Percentiles rank a stretch among this genome's conserved stretches.
Evolutionary conservation across 2,797 vertebrate genomes (phyloP).

Genomic region (Megaceryle alcyon): DNA sequence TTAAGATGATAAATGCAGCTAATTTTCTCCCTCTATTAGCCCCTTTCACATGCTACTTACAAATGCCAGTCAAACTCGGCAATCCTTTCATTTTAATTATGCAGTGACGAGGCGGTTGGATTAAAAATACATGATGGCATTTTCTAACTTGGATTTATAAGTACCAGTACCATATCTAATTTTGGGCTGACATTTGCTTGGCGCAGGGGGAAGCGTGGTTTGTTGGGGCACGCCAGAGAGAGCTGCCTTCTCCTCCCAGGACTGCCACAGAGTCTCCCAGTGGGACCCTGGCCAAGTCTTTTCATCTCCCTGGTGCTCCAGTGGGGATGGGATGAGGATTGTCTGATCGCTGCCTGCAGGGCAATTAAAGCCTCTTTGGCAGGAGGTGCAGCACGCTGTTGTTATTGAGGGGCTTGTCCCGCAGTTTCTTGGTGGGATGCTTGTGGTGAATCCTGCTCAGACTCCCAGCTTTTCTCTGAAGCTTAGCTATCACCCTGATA

Average conservation of each 20-base stretch:
- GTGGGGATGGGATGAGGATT: not conserved
- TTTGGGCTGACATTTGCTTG: slow-evolving; percentile 65
- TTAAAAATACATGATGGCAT: slow-evolving; percentile 82
- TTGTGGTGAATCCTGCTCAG: not conserved
- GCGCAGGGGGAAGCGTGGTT: slow-evolving; percentile 7
- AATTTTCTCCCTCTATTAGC: slow-evolving; percentile 69
- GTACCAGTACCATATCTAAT: slow-evolving; percentile 33
- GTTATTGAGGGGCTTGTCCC: not conserved
- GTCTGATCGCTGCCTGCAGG: accelerated
- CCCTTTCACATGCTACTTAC: slow-evolving; percentile 72
- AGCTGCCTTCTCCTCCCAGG: not conserved
- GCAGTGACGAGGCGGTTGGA: slow-evolving; percentile 67
- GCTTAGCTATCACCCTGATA: not conserved
- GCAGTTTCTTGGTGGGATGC: not conserved
- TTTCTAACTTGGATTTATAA: slow-evolving; percentile 71
- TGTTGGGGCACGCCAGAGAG: not conserved
- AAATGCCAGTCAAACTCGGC: slow-evolving; percentile 74
- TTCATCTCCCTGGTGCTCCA: not conserved
- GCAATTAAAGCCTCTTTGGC: not conserved
- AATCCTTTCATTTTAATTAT: slow-evolving; percentile 74
- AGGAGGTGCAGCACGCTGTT: not conserved
- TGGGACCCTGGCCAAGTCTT: accelerated
- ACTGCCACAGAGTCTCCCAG: not conserved
- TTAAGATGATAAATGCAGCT: slow-evolving; percentile 75
- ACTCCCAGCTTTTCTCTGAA: not conserved